Conservation (phyloP, 2,888 invertebrate species). For the Linnaemya tessellans region DNA sequence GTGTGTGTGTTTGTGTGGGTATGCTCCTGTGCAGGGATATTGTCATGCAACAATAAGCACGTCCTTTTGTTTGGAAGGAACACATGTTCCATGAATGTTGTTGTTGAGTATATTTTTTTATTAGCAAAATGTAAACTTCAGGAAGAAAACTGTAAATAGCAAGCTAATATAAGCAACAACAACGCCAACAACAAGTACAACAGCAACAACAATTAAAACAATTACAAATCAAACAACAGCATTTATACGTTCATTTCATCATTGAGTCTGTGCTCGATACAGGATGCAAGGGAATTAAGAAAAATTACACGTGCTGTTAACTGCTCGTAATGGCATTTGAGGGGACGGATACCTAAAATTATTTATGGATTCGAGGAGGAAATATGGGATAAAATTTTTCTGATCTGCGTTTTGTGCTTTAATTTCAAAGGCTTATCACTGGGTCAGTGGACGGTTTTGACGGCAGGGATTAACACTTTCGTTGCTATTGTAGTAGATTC, state of each 20-base stretch:
- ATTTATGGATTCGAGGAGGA: neutral
- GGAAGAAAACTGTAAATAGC: slow-evolving; percentile 29
- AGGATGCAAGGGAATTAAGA: slow-evolving; percentile 25
- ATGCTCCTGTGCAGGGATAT: neutral
- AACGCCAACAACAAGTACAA: slow-evolving; percentile 2
- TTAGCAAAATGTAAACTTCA: neutral
- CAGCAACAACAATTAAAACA: slow-evolving; percentile 31
- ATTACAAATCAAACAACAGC: slow-evolving; percentile 41
- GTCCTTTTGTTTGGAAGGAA: neutral
- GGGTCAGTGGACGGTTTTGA: no score
- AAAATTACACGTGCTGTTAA: slow-evolving; percentile 50
- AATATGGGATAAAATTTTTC: no score
- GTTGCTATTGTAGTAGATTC: no score
- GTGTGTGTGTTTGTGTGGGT: neutral
- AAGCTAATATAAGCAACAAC: slow-evolving; percentile 48
- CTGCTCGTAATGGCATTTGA: neutral
- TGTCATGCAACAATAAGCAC: neutral
- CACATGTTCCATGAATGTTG: neutral
- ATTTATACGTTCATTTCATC: neutral
- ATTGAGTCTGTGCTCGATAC: neutral
- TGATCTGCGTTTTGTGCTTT: no score
- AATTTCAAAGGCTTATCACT: no score
- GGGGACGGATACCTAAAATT: neutral
- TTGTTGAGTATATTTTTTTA: neutral
- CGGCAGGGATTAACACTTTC: no score